Percentiles rank a stretch among this genome's conserved stretches.
phyloP scores from a whole-genome alignment of 2,113 vertebrate species.

The Murina feae region DNA sequence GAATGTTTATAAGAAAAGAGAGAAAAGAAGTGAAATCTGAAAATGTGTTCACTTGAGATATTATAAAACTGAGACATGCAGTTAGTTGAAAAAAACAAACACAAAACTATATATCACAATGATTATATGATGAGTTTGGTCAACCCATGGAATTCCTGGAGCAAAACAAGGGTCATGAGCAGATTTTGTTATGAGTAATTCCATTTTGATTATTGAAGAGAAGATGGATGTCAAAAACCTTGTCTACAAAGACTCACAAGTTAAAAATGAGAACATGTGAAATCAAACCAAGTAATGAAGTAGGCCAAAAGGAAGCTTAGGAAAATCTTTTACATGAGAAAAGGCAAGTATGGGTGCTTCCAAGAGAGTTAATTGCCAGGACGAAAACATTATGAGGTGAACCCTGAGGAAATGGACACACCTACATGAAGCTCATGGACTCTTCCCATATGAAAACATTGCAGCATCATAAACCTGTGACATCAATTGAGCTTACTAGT shows the following conservation, averaged over 20 bases:
- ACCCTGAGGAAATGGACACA: neutral
- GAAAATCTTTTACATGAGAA: slow-evolving; percentile 16
- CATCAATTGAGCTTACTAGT: neutral
- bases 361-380: neutral
- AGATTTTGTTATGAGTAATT: neutral
- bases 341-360: neutral
- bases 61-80: neutral
- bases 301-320: slow-evolving; percentile 5
- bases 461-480: neutral
- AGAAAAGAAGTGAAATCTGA: neutral
- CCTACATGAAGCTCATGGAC: neutral
- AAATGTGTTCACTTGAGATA: neutral
- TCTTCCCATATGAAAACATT: neutral
- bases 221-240: slow-evolving; percentile 25
- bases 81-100: neutral
- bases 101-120: neutral
- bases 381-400: neutral
- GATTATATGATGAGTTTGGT: neutral
- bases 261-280: slow-evolving; percentile 14
- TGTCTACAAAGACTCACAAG: slow-evolving; percentile 41
- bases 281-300: slow-evolving; percentile 30
- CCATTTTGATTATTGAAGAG: neutral
- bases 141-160: neutral
- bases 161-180: neutral
- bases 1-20: neutral